Evolutionary conservation across 53 echinoderm and acorn worm genomes (phyloP).

Genomic region (Zoroaster sp.): DNA sequence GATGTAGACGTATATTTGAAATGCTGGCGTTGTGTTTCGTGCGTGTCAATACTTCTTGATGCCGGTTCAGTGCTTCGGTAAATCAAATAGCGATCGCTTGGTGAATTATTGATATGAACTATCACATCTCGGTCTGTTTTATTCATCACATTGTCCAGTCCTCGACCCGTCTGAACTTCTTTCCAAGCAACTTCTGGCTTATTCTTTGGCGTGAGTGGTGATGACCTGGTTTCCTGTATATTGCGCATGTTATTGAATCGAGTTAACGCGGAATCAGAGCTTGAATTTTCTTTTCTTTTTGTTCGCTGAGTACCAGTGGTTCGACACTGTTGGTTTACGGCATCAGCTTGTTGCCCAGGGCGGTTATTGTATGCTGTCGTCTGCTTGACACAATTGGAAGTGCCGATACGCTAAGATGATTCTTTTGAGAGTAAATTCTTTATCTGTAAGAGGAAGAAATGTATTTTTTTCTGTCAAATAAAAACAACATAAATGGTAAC

Average conservation of each 20-base stretch:
- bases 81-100: not conserved
- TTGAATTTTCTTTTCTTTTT: not conserved
- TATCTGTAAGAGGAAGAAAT: not conserved
- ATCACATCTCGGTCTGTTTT: not conserved
- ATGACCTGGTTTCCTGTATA: constrained; percentile 9
- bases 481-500: no score
- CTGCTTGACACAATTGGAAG: not conserved
- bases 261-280: not conserved
- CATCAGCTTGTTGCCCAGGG: not conserved
- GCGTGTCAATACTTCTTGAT: not conserved
- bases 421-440: not conserved
- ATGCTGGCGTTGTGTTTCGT: not conserved
- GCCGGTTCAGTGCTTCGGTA: not conserved
- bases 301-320: not conserved
- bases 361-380: not conserved
- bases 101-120: constrained; percentile 12
- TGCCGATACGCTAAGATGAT: constrained; percentile 7
- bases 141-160: not conserved
- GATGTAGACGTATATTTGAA: not conserved
- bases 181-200: not conserved
- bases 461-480: no score
- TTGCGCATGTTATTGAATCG: not conserved
- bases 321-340: no score
- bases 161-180: not conserved
- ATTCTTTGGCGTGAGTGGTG: not conserved